Conservation (phyloP, 2,797 vertebrate species). For the Oreortyx pictus region DNA sequence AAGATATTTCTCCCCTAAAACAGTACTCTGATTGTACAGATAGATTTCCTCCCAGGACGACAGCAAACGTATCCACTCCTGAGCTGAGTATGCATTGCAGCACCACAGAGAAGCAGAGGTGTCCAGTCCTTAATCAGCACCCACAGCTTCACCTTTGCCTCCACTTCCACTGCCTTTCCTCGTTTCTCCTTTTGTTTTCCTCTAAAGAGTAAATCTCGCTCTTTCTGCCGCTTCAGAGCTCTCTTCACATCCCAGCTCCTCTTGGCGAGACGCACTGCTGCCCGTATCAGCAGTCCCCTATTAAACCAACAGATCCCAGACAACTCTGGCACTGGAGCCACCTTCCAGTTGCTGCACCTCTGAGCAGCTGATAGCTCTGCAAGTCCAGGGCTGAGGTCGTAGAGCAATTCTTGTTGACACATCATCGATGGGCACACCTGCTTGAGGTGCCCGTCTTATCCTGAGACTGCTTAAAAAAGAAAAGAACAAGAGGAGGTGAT, state of each 20-base stretch:
- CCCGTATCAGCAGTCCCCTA: not conserved
- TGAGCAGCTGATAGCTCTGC: not conserved
- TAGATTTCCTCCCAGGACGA: not conserved
- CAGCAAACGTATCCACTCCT: not conserved
- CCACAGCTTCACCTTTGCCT: not conserved
- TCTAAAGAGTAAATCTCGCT: not conserved
- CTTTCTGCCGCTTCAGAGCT: not conserved
- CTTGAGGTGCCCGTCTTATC: not conserved
- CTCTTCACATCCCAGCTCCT: not conserved
- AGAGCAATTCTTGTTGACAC: not conserved
- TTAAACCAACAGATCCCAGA: not conserved
- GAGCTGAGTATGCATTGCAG: not conserved
- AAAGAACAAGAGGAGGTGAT: too few species aligned
- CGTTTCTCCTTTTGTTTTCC: too few species aligned
- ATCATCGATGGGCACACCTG: accelerated
- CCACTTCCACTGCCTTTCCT: not conserved
- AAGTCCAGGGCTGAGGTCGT: not conserved
- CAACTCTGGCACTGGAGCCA: not conserved
- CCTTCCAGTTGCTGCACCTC: not conserved
- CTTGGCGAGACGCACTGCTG: not conserved
- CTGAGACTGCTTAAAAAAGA: not conserved
- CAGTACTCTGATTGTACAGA: not conserved
- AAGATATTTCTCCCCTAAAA: not conserved
- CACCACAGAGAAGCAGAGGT: not conserved
- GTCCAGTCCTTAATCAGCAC: not conserved